Percentiles rank a stretch among this genome's conserved stretches.
Evolutionary conservation across 2,797 vertebrate genomes (phyloP).

Genomic region (Phrynocephalus vlangalii): DNA sequence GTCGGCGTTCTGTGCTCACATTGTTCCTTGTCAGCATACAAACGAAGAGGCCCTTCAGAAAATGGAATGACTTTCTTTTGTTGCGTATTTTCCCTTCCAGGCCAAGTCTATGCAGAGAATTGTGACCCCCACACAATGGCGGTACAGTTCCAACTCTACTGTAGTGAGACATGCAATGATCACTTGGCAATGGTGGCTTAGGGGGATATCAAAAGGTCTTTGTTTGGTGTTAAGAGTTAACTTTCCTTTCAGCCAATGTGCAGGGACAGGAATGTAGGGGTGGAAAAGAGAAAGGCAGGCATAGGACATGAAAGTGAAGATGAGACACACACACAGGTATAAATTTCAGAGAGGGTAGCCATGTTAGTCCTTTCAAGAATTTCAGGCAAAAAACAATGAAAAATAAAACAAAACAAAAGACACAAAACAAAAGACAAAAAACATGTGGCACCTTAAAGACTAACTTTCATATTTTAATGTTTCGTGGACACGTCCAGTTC

Average conservation of each 20-base stretch:
- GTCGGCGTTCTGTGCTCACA: constrained; percentile 23
- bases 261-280: constrained; percentile 63
- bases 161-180: constrained; percentile 55
- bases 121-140: constrained; percentile 37
- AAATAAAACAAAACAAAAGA: too few species aligned
- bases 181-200: constrained; percentile 61
- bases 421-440: too few species aligned
- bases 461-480: too few species aligned
- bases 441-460: too few species aligned
- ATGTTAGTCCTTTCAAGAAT: too few species aligned
- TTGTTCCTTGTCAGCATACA: constrained; percentile 25
- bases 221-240: constrained; percentile 66
- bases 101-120: background rate
- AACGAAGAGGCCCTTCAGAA: constrained; percentile 47
- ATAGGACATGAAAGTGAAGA: constrained; percentile 49
- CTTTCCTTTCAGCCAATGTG: constrained; percentile 70
- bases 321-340: constrained; percentile 12
- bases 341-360: too few species aligned
- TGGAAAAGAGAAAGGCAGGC: constrained; percentile 51
- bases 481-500: too few species aligned
- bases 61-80: constrained; percentile 39
- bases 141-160: constrained; percentile 47
- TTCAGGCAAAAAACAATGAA: too few species aligned
- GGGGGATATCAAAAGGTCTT: constrained; percentile 64
- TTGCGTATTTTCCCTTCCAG: constrained; percentile 41